Evolutionary conservation across 2,888 invertebrate genomes (phyloP).

Genomic region (Eupeodes luniger): DNA sequence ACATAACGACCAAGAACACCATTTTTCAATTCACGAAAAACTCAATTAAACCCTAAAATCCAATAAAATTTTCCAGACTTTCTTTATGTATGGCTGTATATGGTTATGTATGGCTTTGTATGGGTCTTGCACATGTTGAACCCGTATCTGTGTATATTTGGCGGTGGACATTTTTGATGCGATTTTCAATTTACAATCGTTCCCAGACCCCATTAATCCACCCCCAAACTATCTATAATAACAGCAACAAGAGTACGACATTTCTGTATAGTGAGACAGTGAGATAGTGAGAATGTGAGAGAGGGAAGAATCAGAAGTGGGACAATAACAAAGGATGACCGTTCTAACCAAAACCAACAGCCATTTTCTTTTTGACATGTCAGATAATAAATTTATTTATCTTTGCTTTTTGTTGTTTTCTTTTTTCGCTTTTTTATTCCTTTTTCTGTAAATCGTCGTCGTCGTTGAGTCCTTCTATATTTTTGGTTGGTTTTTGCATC

Average conservation of each 20-base stretch:
- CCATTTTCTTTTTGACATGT: constrained; percentile 71
- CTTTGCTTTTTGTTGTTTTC: constrained; percentile 29
- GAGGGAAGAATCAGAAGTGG: constrained; percentile 14
- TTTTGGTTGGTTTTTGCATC: constrained; percentile 58
- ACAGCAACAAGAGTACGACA: background rate
- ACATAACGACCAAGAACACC: constrained; percentile 9
- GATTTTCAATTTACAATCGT: constrained; percentile 74
- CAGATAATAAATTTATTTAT: constrained; percentile 76
- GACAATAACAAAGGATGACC: constrained; percentile 48
- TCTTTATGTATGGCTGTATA: background rate
- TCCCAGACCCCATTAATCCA: constrained; percentile 7
- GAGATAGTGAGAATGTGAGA: no score
- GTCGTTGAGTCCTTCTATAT: constrained; percentile 8
- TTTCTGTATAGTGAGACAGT: no score
- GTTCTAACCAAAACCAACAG: constrained; percentile 65
- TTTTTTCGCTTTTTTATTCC: background rate
- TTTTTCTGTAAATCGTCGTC: constrained; percentile 3
- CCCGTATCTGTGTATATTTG: constrained; percentile 11
- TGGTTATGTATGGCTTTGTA: background rate
- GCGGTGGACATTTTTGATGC: constrained; percentile 72
- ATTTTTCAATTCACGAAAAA: constrained; percentile 57
- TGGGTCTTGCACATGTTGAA: background rate
- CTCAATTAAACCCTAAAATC: constrained; percentile 75
- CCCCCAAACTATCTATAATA: background rate
- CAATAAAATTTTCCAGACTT: constrained; percentile 66